Evolutionary conservation across 2,888 invertebrate species (phyloP).

Genomic region (Leptinotarsa haldemani): DNA sequence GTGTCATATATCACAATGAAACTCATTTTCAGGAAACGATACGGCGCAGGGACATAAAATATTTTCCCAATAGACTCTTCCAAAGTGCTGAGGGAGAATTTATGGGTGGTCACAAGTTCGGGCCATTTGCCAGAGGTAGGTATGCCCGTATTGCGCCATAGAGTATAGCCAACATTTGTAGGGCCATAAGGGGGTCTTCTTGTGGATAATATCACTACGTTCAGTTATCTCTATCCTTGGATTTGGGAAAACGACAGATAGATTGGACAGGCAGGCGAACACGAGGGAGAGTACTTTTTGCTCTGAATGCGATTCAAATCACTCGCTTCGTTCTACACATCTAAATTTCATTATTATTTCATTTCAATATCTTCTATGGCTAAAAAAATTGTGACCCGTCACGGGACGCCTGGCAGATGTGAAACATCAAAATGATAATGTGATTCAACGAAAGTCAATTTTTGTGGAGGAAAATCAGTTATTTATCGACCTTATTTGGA

Average conservation of each 20-base stretch:
- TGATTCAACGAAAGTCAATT: too few relatives aligned
- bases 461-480: too few relatives aligned
- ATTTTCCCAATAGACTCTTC: slow-evolving; percentile 17
- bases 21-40: slow-evolving; percentile 11
- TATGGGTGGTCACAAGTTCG: slow-evolving; percentile 8
- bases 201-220: not conserved
- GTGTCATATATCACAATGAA: slow-evolving; percentile 13
- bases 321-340: too few relatives aligned
- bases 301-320: too few relatives aligned
- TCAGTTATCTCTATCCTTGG: not conserved
- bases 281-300: not conserved
- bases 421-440: too few relatives aligned
- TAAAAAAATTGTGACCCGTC: too few relatives aligned
- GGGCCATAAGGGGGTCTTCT: not conserved
- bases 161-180: slow-evolving; percentile 11
- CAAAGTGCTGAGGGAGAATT: slow-evolving; percentile 12
- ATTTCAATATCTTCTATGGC: too few relatives aligned
- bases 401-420: too few relatives aligned
- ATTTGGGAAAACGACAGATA: not conserved
- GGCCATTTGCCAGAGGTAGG: slow-evolving; percentile 10
- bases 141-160: slow-evolving; percentile 8
- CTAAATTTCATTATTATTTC: too few relatives aligned
- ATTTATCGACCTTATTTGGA: too few relatives aligned
- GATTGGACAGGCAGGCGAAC: not conserved
- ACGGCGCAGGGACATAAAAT: slow-evolving; percentile 3